Percentiles rank a stretch among this genome's conserved stretches.
Conservation (phyloP, 2,113 vertebrate species). For the Psittacara wagleri region DNA sequence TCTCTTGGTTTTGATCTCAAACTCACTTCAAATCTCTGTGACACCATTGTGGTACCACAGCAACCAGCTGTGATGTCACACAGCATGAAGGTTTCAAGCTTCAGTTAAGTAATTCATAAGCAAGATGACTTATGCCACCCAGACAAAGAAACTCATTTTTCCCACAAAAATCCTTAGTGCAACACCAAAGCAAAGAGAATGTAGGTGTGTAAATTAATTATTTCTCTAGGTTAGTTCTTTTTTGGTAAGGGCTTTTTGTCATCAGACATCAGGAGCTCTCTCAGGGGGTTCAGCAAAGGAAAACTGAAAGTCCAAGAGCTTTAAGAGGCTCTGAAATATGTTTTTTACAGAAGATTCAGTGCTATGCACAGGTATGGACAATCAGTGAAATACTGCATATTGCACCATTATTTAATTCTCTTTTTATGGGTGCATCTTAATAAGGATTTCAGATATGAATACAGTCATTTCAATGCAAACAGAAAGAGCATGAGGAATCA, state of each 20-base stretch:
- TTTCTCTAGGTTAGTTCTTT: background rate
- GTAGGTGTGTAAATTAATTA: background rate
- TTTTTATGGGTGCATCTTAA: background rate
- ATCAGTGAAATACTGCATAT: background rate
- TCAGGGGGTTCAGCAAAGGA: background rate
- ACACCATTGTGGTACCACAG: background rate
- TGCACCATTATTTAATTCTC: background rate
- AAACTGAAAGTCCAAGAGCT: background rate
- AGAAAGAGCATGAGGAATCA: conserved; percentile 15
- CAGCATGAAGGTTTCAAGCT: background rate
- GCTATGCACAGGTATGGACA: background rate
- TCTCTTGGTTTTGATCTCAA: background rate
- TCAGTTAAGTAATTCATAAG: background rate
- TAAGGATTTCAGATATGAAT: background rate
- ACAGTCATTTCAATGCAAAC: conserved; percentile 12
- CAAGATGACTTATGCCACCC: background rate
- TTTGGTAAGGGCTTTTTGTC: background rate
- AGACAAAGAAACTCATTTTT: background rate
- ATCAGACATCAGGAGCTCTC: background rate
- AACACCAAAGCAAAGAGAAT: background rate
- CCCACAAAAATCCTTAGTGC: background rate
- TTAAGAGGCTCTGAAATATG: background rate
- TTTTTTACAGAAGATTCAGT: background rate
- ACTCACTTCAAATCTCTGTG: background rate
- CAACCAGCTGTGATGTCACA: background rate